These are phyloP conservation scores for Amphiprion ocellaris DNA, from an alignment of 2,113 vertebrate genomes.

Conservation along the genomic window DNA sequence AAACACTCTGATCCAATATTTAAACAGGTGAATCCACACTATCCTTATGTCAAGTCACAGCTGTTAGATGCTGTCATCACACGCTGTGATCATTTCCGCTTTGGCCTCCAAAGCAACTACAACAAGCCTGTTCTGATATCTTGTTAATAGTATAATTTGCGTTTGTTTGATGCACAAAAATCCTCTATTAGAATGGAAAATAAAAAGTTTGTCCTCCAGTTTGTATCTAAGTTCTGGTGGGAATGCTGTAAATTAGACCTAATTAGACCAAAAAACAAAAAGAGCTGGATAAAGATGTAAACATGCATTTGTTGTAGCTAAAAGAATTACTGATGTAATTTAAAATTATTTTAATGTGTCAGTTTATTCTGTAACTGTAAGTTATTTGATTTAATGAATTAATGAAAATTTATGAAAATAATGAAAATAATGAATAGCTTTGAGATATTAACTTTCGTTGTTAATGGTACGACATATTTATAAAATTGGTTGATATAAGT, in stretches of 20 bases:
- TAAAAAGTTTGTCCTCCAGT: no score
- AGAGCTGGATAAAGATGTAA: background rate
- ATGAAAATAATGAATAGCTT: no score
- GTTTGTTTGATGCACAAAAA: background rate
- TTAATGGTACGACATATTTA: no score
- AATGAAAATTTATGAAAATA: background rate
- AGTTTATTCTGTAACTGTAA: background rate
- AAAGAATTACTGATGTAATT: no score
- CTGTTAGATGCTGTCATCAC: background rate
- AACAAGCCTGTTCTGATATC: background rate
- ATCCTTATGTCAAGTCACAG: background rate
- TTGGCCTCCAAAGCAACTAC: background rate
- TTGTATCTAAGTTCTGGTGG: background rate
- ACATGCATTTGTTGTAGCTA: background rate
- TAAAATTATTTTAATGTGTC: no score
- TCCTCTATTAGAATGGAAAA: background rate
- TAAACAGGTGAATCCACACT: no score
- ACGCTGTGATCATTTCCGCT: background rate
- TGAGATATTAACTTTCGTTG: no score
- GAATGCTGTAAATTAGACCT: background rate
- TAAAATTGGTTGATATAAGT: no score
- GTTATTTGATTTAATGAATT: background rate
- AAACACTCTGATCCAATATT: no score
- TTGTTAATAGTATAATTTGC: background rate
- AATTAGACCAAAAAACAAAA: background rate